Conservation (phyloP, 2,797 vertebrate genomes). For the Pristis pectinata region DNA sequence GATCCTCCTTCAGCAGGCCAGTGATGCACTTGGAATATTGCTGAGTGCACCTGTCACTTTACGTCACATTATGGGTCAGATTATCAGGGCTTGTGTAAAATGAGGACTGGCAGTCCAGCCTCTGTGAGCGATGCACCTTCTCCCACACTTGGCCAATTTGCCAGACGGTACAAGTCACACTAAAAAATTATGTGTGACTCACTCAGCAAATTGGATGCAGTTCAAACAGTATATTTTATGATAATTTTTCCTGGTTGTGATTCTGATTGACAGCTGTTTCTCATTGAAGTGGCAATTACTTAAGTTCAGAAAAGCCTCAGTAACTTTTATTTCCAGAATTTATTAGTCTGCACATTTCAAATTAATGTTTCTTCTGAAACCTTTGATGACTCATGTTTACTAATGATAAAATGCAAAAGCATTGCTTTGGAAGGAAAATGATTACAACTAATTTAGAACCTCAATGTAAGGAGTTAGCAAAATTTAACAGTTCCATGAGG, state of each 20-base stretch:
- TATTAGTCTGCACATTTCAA: not conserved
- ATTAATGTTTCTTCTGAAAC: not conserved
- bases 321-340: not conserved
- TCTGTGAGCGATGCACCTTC: too few species aligned
- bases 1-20: too few species aligned
- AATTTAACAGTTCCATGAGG: not conserved
- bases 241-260: not conserved
- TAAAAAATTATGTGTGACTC: too few species aligned
- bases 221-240: not conserved
- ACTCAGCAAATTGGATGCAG: not conserved
- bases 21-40: too few species aligned
- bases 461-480: not conserved
- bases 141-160: too few species aligned
- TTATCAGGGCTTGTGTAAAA: too few species aligned
- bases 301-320: not conserved
- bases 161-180: too few species aligned
- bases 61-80: too few species aligned
- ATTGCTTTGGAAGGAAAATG: not conserved
- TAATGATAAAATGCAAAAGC: not conserved
- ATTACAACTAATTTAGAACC: not conserved
- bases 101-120: too few species aligned
- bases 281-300: not conserved
- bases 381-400: not conserved
- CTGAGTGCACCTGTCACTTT: too few species aligned
- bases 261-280: not conserved